Conservation (phyloP, 2,797 vertebrate genomes). For the Pangasius djambal region DNA sequence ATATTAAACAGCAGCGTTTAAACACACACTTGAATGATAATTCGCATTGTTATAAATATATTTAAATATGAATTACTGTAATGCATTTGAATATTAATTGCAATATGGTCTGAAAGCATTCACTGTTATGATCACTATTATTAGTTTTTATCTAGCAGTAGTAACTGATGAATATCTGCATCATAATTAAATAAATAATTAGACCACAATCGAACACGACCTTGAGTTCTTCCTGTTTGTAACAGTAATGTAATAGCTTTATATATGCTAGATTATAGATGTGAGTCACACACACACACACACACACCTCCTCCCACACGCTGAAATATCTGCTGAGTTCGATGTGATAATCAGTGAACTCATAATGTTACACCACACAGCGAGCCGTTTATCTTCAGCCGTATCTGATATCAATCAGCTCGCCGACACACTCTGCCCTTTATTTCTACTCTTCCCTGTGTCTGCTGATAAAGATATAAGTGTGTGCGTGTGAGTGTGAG, state of each 20-base stretch:
- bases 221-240: background rate
- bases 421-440: background rate
- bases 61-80: background rate
- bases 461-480: background rate
- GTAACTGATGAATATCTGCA: background rate
- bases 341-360: background rate
- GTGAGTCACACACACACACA: background rate
- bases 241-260: background rate
- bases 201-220: background rate
- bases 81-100: background rate
- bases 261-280: background rate
- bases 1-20: background rate
- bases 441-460: background rate
- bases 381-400: background rate
- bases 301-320: background rate
- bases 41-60: too few species aligned
- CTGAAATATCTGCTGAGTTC: background rate
- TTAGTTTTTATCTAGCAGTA: background rate
- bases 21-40: background rate
- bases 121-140: background rate
- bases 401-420: background rate
- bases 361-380: conserved; percentile 1
- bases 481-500: background rate
- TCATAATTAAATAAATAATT: background rate
- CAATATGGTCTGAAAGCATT: background rate